phyloP scores from a whole-genome alignment of 2,888 invertebrate species.

The Dasysyrphus albostriatus region DNA sequence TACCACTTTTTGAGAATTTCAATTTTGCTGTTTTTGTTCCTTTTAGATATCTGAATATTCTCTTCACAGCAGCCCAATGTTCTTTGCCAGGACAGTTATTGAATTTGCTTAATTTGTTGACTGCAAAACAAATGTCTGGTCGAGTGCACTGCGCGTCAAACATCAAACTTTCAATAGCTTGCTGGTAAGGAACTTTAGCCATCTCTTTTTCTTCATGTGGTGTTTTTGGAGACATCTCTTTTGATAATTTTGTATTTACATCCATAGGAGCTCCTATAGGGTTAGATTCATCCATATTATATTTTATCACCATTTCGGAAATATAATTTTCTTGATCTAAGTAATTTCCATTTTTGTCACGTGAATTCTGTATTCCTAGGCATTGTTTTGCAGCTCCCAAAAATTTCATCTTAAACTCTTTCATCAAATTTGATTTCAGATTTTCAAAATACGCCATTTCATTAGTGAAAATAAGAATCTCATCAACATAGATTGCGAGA shows the following conservation, averaged over 20 bases:
- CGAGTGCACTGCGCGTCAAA: slow-evolving; percentile 14
- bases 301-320: too few relatives aligned
- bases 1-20: neutral
- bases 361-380: too few relatives aligned
- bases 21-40: neutral
- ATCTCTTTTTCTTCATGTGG: slow-evolving; percentile 14
- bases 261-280: slow-evolving; percentile 1
- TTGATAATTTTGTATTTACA: neutral
- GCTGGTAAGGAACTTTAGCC: slow-evolving; percentile 8
- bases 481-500: neutral
- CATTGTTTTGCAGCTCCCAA: slow-evolving; percentile 7
- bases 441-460: slow-evolving; percentile 1
- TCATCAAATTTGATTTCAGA: slow-evolving; percentile 1
- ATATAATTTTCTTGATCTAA: too few relatives aligned
- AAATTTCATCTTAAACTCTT: neutral
- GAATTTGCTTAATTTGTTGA: slow-evolving; percentile 3
- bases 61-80: neutral
- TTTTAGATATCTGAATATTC: slow-evolving; percentile 12
- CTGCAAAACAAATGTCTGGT: slow-evolving; percentile 26
- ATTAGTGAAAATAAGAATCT: slow-evolving; percentile 7
- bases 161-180: neutral
- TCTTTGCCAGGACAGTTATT: slow-evolving; percentile 15
- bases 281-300: neutral
- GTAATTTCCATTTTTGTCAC: too few relatives aligned
- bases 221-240: slow-evolving; percentile 9